Conservation (phyloP, 2,113 vertebrate species). For the Oceanodroma tethys region DNA sequence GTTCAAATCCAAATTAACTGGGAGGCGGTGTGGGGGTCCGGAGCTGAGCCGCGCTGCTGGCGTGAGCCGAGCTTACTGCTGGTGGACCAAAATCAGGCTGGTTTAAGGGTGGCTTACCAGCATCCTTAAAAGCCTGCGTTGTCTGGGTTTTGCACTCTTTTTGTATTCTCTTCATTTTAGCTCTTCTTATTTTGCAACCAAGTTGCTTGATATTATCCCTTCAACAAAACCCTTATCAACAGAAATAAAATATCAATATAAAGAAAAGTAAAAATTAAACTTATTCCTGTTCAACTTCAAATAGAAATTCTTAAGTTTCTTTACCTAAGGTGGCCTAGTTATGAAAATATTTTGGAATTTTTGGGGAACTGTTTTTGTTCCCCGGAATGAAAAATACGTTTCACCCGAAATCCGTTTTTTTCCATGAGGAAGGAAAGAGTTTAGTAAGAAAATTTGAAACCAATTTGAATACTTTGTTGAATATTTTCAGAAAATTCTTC, state of each 20-base stretch:
- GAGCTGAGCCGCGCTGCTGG: no score
- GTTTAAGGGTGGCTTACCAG: background rate
- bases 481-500: background rate
- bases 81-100: background rate
- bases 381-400: background rate
- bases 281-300: background rate
- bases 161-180: background rate
- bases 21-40: accelerated
- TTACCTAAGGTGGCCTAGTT: background rate
- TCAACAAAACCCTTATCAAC: background rate
- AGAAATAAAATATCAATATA: background rate
- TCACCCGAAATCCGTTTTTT: accelerated
- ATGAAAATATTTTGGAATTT: background rate
- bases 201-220: background rate
- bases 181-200: background rate
- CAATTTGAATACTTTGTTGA: background rate
- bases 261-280: background rate
- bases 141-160: background rate
- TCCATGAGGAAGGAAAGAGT: background rate
- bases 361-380: background rate
- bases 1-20: background rate
- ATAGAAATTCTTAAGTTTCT: background rate
- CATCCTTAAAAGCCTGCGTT: background rate
- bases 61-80: background rate
- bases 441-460: background rate